Conservation (phyloP, 2,113 vertebrate species). For the Balaenoptera acutorostrata region DNA sequence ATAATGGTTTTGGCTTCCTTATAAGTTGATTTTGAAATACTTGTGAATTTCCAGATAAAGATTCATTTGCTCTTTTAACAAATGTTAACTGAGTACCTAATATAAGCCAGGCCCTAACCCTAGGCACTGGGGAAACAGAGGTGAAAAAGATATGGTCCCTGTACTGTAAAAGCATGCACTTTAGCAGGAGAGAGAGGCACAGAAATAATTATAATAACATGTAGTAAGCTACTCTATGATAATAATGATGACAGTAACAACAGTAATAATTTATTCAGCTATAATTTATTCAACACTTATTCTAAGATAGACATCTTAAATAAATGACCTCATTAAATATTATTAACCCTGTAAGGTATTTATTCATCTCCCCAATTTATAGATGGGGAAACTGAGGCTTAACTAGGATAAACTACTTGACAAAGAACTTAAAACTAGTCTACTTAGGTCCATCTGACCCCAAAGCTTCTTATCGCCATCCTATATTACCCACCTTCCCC, state of each 20-base stretch:
- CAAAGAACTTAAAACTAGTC: neutral
- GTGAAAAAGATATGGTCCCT: neutral
- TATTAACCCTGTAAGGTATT: neutral
- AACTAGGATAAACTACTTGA: neutral
- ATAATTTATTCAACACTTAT: neutral
- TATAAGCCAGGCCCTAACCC: neutral
- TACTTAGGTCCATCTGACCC: neutral
- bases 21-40: neutral
- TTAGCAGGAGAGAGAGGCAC: neutral
- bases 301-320: neutral
- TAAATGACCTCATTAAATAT: neutral
- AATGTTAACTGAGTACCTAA: neutral
- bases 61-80: neutral
- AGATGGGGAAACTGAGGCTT: neutral
- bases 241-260: neutral
- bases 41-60: neutral
- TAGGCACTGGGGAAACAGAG: neutral
- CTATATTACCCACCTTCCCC: neutral
- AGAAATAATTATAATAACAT: neutral
- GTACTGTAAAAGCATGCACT: neutral
- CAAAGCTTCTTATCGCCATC: neutral
- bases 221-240: neutral
- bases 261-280: neutral
- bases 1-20: neutral
- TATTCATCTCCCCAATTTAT: neutral